A percentile compares a stretch with the other conserved stretches of the same genome.
Evolutionary conservation across 2,888 invertebrate genomes (phyloP).

Genomic region (Hyposoter dolosus): DNA sequence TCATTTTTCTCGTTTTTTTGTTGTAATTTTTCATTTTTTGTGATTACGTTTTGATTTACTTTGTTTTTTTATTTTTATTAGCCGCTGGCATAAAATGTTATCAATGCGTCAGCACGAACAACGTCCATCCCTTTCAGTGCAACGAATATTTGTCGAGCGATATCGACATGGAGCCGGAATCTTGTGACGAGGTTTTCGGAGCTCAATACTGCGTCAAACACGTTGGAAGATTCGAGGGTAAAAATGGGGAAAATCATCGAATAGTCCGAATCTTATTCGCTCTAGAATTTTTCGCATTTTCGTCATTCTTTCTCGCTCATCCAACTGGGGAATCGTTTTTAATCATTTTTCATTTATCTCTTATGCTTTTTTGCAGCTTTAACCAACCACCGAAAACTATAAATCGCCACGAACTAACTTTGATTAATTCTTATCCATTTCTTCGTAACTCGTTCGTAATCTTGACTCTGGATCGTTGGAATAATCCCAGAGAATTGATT

Average conservation of each 20-base stretch:
- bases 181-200: conserved; percentile 92
- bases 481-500: not conserved
- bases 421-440: conserved; percentile 14
- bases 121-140: conserved; percentile 92
- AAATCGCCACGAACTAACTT: conserved; percentile 6
- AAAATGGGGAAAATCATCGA: conserved; percentile 73
- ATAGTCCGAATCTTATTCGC: not conserved
- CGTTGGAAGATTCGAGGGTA: conserved; percentile 96
- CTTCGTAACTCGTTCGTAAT: not conserved
- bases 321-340: conserved; percentile 23
- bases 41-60: conserved; percentile 43
- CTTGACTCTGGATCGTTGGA: not conserved
- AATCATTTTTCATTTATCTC: conserved; percentile 12
- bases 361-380: conserved; percentile 47
- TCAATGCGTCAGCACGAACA: conserved; percentile 94
- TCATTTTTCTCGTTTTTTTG: not conserved
- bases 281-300: not conserved
- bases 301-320: not conserved
- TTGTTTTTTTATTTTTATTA: conserved; percentile 83
- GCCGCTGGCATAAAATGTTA: conserved; percentile 92
- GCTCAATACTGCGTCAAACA: conserved; percentile 97
- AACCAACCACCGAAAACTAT: not conserved
- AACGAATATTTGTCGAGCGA: conserved; percentile 91
- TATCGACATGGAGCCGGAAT: conserved; percentile 88
- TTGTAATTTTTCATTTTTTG: conserved; percentile 13